Evolutionary conservation across 2,888 invertebrate genomes (phyloP), one percentile per base, ranked within the genome.

Genomic region (Dryobotodes eremita): DNA sequence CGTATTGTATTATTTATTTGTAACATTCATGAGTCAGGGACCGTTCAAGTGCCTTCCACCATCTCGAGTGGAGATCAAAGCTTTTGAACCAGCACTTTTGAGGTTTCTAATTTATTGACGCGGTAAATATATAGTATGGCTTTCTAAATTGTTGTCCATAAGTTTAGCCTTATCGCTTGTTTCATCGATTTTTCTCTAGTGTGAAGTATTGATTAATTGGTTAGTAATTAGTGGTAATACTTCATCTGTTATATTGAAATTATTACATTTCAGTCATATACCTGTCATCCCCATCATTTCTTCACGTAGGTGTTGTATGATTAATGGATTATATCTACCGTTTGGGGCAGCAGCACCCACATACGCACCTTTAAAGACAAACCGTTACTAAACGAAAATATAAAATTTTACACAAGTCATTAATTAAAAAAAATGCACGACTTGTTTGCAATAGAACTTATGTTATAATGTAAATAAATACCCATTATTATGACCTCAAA

Each of bases 11-110:
- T 73, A 17, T 75, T 69, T 75, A 84, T 84, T 84, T 73, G 84
- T 74, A 57, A 57, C 72, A 62, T 55, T 65, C 64, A n/a, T 75
- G 76, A 74, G 72, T 71, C 71, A 80, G 55, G 77, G 74, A 57
- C 64, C 69, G 57, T 64, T 89, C 81, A 66, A 89, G 90, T 89
- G 73, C 62, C 71, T 83, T 75, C 69, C 42, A 69, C 66, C 66
- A 81, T 84, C 71, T 88, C 88, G 70, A 90, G 90, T 86, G 86
- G 80, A 78, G 74, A 83, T 70, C 73, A 62, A 73, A 79, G 76
- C 80, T 76, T 85, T 85, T 80, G 83, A 82, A 79, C 72, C 68
- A 74, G 74, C 69, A 65, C 78, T 80, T 80, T 82, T 75, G 76
- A 84, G 42, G 72, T 75, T 71, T 83, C 64, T 83, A 83, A 82